Evolutionary conservation across 2,797 vertebrate genomes (phyloP).

Genomic region (Betta splendens): DNA sequence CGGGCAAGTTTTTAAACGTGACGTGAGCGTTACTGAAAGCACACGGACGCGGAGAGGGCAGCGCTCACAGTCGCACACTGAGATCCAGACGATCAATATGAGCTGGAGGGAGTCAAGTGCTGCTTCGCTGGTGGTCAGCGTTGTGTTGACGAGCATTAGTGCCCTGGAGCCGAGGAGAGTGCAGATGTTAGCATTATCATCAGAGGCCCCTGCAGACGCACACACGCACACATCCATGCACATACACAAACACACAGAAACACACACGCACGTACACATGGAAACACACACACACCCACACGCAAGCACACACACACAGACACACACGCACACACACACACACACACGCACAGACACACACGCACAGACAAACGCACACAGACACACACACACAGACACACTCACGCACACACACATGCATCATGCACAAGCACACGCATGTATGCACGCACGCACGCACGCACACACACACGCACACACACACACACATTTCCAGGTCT

Average conservation of each 20-base stretch:
- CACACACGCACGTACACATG: no score
- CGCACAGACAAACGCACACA: no score
- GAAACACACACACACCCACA: no score
- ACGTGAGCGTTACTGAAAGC: no score
- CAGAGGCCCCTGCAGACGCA: background rate
- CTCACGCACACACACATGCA: no score
- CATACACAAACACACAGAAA: no score
- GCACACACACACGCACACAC: background rate
- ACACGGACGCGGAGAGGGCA: slow-evolving; percentile 18
- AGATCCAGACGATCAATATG: slow-evolving; percentile 39
- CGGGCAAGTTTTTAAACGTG: slow-evolving; percentile 5
- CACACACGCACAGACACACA: no score
- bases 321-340: no score
- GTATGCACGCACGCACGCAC: no score
- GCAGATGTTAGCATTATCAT: slow-evolving; percentile 63
- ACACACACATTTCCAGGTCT: slow-evolving; percentile 16
- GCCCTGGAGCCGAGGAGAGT: slow-evolving; percentile 41
- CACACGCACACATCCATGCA: slow-evolving; percentile 6
- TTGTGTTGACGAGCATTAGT: slow-evolving; percentile 48
- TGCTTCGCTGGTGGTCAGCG: slow-evolving; percentile 22
- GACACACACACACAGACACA: no score
- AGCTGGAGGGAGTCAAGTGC: slow-evolving; percentile 45
- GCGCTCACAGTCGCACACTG: slow-evolving; percentile 32
- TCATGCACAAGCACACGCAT: no score
- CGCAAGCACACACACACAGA: no score